Conservation (phyloP, 2,797 vertebrate genomes). For the Pseudochirops corinnae region DNA sequence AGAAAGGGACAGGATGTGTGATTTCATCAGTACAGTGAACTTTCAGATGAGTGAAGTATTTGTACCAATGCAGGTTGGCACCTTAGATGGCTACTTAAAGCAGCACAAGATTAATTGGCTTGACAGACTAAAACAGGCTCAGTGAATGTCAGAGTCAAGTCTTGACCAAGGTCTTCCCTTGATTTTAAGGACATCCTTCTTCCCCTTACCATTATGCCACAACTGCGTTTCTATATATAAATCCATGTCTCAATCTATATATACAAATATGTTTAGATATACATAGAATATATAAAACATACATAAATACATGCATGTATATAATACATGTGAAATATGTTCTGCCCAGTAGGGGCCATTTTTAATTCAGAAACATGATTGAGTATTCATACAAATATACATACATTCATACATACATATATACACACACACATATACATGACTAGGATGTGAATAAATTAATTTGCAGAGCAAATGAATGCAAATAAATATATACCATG, state of each 20-base stretch:
- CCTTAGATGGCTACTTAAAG: neutral
- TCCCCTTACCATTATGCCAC: neutral
- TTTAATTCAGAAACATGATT: neutral
- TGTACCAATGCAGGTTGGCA: neutral
- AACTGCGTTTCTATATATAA: neutral
- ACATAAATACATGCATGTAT: neutral
- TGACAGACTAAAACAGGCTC: neutral
- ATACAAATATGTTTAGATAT: neutral
- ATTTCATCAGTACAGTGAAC: neutral
- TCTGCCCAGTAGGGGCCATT: neutral
- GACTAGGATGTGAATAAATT: neutral
- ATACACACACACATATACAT: no score
- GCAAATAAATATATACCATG: neutral
- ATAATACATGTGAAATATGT: neutral
- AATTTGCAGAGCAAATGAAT: neutral
- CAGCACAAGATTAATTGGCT: neutral
- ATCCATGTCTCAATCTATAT: neutral
- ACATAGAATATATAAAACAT: neutral
- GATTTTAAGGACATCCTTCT: neutral
- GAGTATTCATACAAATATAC: neutral
- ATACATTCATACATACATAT: no score
- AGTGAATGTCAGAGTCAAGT: neutral
- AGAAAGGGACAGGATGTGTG: neutral
- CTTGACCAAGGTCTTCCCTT: neutral
- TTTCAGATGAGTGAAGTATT: neutral